Conservation (phyloP, 1,140 invertebrate species). For the Rhyzopertha dominica region DNA sequence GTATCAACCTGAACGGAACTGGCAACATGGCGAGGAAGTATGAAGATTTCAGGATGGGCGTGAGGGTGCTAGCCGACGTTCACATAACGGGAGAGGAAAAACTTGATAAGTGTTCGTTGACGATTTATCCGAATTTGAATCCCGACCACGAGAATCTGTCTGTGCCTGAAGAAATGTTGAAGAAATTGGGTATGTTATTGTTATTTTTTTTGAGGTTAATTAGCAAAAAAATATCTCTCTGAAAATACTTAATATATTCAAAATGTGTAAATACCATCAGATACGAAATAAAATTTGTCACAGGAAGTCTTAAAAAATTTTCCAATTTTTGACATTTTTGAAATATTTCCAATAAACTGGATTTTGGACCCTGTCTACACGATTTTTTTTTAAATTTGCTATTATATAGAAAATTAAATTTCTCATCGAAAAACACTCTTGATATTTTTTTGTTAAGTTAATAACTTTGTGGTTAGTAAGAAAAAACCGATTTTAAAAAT, state of each 20-base stretch:
- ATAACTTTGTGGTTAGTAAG: too few relatives aligned
- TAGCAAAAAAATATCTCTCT: not conserved
- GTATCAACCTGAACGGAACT: slow-evolving; percentile 77
- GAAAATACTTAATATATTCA: not conserved
- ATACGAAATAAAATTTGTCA: too few relatives aligned
- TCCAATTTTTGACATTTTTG: too few relatives aligned
- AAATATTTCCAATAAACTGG: too few relatives aligned
- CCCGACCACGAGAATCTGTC: slow-evolving; percentile 86
- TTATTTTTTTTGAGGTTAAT: too few relatives aligned
- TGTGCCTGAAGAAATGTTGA: slow-evolving; percentile 69
- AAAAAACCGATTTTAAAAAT: too few relatives aligned
- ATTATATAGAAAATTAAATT: too few relatives aligned
- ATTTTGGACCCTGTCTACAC: too few relatives aligned
- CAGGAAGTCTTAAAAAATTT: too few relatives aligned
- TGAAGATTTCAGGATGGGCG: slow-evolving; percentile 75
- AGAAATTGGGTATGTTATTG: slow-evolving; percentile 56
- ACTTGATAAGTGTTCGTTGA: slow-evolving; percentile 80
- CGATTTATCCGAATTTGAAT: slow-evolving; percentile 89
- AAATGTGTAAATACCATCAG: not conserved
- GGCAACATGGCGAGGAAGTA: slow-evolving; percentile 79
- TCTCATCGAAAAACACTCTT: too few relatives aligned
- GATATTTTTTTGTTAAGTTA: too few relatives aligned
- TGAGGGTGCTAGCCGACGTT: slow-evolving; percentile 79
- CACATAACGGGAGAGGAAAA: slow-evolving; percentile 57
- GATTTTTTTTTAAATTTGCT: too few relatives aligned